phyloP scores from a whole-genome alignment of 2,797 vertebrate genomes.

The Salmo trutta region DNA sequence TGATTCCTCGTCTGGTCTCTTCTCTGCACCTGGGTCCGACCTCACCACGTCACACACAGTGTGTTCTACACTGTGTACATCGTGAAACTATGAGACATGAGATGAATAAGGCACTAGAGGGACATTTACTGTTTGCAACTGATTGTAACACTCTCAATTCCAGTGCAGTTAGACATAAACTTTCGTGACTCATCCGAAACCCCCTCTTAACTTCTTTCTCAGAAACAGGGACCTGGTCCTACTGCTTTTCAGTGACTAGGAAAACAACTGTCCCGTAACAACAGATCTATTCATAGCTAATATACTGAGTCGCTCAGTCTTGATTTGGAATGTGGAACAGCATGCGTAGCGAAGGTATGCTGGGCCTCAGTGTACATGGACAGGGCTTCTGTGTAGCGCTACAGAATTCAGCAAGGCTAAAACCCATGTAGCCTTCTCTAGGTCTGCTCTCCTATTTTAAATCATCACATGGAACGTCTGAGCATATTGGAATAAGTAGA shows the following conservation, averaged over 20 bases:
- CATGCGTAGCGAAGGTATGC: neutral
- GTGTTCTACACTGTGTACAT: neutral
- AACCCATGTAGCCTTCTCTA: neutral
- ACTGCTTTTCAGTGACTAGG: neutral
- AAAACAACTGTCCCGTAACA: neutral
- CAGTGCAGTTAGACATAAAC: neutral
- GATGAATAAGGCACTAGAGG: neutral
- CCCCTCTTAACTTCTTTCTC: neutral
- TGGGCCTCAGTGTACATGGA: neutral
- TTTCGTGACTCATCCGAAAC: neutral
- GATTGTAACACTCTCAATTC: neutral
- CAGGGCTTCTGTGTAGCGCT: neutral
- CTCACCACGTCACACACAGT: no score
- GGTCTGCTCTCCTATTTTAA: neutral
- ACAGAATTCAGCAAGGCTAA: neutral
- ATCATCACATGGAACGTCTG: no score
- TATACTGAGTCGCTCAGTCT: neutral
- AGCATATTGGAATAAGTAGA: neutral
- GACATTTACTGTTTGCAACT: neutral
- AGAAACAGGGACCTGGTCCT: neutral
- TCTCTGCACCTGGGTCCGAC: no score
- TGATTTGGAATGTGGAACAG: neutral
- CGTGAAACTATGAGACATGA: neutral
- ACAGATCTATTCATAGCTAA: conserved; percentile 13
- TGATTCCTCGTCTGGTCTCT: no score